A percentile compares a stretch with the other conserved stretches of the same genome.
phyloP scores from a whole-genome alignment of 2,888 invertebrate genomes.

The Dasypogon diadema region DNA sequence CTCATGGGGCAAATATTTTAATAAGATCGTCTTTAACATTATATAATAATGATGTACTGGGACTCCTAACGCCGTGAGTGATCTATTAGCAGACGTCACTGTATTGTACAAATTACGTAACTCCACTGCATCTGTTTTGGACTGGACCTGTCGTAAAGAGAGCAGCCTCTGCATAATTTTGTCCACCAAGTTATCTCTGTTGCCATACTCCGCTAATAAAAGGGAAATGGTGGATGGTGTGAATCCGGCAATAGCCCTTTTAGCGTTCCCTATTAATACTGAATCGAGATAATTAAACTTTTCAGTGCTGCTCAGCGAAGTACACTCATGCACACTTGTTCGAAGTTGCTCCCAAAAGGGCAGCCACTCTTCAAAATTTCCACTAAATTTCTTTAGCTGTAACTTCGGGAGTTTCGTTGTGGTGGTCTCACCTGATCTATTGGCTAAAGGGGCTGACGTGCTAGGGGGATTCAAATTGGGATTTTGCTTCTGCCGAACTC shows the following conservation, averaged over 20 bases:
- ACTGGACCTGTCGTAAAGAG: neutral
- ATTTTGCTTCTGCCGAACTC: neutral
- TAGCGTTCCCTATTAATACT: neutral
- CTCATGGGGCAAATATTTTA: neutral
- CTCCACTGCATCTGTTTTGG: neutral
- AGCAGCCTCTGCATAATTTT: neutral
- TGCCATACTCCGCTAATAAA: neutral
- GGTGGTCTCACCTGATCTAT: neutral
- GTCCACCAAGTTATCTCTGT: neutral
- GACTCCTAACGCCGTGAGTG: too few relatives aligned
- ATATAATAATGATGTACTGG: too few relatives aligned
- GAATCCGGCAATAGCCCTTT: neutral
- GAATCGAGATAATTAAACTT: constrained; percentile 1
- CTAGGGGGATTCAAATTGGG: neutral
- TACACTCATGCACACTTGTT: neutral
- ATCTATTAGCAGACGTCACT: too few relatives aligned
- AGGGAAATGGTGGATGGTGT: neutral
- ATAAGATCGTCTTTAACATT: neutral
- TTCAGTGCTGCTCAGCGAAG: neutral
- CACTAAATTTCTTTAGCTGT: neutral
- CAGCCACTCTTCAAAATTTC: neutral
- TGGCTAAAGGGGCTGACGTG: neutral
- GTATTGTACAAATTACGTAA: neutral
- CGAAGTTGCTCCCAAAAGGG: constrained; percentile 30
- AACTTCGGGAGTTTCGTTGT: too few relatives aligned